These are phyloP conservation scores for Limosa lapponica DNA, from an alignment of 2,797 vertebrate genomes.

Conservation along the genomic window DNA sequence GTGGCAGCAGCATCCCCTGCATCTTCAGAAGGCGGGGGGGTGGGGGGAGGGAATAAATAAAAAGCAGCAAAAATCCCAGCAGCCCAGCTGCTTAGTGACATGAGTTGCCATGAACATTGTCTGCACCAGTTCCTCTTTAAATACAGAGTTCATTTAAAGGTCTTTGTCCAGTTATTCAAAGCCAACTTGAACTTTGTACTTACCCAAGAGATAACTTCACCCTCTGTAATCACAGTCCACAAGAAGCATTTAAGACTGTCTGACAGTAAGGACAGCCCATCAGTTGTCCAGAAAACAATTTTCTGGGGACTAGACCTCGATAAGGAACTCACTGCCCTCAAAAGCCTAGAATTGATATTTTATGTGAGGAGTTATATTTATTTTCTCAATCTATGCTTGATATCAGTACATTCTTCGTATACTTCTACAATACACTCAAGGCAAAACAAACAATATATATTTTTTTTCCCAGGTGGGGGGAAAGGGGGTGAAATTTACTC, in stretches of 20 bases:
- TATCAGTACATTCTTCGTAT: neutral
- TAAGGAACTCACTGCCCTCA: neutral
- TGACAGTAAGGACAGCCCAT: neutral
- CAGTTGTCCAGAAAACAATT: neutral
- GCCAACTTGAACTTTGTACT: neutral
- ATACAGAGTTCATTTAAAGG: neutral
- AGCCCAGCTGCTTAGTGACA: neutral
- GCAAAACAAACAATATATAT: neutral
- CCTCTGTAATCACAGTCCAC: neutral
- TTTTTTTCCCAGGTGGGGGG: too few relatives aligned
- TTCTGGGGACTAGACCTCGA: neutral
- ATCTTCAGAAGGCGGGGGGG: neutral
- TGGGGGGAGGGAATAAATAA: rapidly evolving
- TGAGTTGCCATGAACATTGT: neutral
- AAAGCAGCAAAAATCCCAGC: neutral
- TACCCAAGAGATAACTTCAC: neutral
- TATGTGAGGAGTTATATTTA: neutral
- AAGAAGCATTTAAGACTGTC: neutral
- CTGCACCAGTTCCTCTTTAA: neutral
- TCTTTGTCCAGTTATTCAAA: neutral
- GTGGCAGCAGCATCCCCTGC: neutral
- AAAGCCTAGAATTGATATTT: neutral
- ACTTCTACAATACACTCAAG: neutral
- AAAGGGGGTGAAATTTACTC: neutral
- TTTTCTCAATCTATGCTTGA: neutral